These are phyloP conservation scores for Rana temporaria DNA, from an alignment of 2,113 vertebrate genomes.

Conservation along the genomic window DNA sequence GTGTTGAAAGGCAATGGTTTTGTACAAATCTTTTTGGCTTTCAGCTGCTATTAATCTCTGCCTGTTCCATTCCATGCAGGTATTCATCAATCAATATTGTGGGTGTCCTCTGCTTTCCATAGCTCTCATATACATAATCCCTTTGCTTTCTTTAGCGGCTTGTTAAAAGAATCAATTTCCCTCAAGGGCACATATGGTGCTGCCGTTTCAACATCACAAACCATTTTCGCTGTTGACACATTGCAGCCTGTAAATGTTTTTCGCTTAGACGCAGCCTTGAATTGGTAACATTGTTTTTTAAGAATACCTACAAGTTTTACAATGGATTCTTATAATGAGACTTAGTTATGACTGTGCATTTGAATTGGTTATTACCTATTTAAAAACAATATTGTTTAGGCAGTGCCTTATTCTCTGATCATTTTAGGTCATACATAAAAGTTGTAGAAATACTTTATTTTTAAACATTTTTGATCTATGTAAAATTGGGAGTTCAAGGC, in stretches of 20 bases:
- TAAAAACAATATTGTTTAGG: not conserved
- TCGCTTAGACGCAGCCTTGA: constrained; percentile 18
- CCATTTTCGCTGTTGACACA: constrained; percentile 21
- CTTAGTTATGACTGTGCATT: constrained; percentile 5
- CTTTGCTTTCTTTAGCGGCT: constrained; percentile 52
- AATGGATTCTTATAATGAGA: not conserved
- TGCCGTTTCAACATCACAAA: constrained; percentile 30
- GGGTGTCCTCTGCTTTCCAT: constrained; percentile 39
- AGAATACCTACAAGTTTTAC: constrained; percentile 11
- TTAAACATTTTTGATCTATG: not conserved
- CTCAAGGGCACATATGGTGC: constrained; percentile 47
- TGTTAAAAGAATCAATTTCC: constrained; percentile 51
- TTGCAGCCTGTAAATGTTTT: constrained; percentile 12
- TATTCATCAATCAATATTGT: constrained; percentile 50
- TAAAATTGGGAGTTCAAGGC: constrained; percentile 11
- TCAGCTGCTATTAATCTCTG: constrained; percentile 42
- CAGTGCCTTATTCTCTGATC: not conserved
- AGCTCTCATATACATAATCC: constrained; percentile 52
- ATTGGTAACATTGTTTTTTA: constrained; percentile 14
- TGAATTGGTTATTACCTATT: not conserved
- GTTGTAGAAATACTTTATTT: not conserved
- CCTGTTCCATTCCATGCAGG: constrained; percentile 36
- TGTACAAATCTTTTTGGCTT: constrained; percentile 49
- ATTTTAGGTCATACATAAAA: not conserved
- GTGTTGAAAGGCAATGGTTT: constrained; percentile 31